A percentile compares a stretch with the other conserved stretches of the same genome.
Evolutionary conservation across 1,140 invertebrate genomes (phyloP).

Genomic region (Carcinoscorpius rotundicauda): DNA sequence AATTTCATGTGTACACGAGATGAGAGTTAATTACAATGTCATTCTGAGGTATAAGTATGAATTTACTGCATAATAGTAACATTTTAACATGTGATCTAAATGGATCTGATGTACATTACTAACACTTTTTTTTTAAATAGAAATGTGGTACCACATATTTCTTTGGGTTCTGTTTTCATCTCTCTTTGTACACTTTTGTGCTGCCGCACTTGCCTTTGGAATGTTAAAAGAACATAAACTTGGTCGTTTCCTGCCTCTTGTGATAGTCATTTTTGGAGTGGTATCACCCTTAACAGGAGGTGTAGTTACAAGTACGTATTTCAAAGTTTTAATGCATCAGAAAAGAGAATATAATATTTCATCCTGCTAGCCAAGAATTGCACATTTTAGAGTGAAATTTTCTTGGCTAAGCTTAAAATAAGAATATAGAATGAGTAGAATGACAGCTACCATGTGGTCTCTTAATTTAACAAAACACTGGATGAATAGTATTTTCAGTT

Average conservation of each 20-base stretch:
- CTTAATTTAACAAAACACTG: not conserved
- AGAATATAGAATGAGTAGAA: not conserved
- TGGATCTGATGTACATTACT: too few relatives aligned
- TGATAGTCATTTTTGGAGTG: slow-evolving; percentile 77
- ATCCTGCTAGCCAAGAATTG: not conserved
- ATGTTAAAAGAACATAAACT: slow-evolving; percentile 83
- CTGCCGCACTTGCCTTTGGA: slow-evolving; percentile 76
- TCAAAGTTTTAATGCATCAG: slow-evolving; percentile 5
- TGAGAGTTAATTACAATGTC: too few relatives aligned
- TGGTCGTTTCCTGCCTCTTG: slow-evolving; percentile 72
- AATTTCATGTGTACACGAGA: too few relatives aligned
- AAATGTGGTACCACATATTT: slow-evolving; percentile 94
- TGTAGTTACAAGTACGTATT: slow-evolving; percentile 56
- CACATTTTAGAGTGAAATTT: not conserved
- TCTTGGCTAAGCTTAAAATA: not conserved
- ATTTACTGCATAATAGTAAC: too few relatives aligned
- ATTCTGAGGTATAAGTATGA: too few relatives aligned
- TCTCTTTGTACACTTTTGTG: slow-evolving; percentile 77
- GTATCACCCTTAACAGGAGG: slow-evolving; percentile 72
- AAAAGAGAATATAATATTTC: not conserved
- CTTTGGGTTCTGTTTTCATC: slow-evolving; percentile 88
- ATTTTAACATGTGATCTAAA: too few relatives aligned
- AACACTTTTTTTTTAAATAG: slow-evolving; percentile 37
- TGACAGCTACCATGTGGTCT: not conserved
- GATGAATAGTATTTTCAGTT: not conserved